Evolutionary conservation across 2,888 invertebrate genomes (phyloP), one percentile per base, ranked within the genome.

Genomic region (Trichacis sp.): DNA sequence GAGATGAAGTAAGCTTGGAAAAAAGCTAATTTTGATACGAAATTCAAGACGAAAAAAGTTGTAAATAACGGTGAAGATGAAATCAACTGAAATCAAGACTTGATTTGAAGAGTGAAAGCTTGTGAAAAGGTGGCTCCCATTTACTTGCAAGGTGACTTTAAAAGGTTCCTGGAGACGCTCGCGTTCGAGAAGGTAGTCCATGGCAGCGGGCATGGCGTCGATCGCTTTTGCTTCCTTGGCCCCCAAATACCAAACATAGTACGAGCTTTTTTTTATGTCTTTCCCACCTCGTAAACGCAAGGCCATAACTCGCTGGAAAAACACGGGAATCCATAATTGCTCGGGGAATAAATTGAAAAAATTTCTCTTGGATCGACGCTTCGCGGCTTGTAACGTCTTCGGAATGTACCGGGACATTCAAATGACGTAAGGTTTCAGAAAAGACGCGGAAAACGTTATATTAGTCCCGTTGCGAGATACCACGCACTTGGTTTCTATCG

Each of bases 221-320:
- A 93, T 90, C 24, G 97, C 97, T 74, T 94, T 91, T 59, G 95
- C 94, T 87, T 98, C 97, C 86, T 96, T 94, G 76, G 97, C 97
- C 17, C 98, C 98, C 78, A 98, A 89, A 87, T 97, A 95, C 93
- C 94, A 94, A 69, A 95, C 94, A 86, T 95, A 95, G 86, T 94
- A 95, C 33, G 94, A 94, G 62, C 94, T 93, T 83, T 95, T 95
- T 86, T 94, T 95, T 77, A 94, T 92, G 84, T 95, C 94, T 85
- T 93, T 93, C 75, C 82, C 80, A 79, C 83, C 80, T 84, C 92
- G 90, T 75, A 92, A 85, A 86, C 92, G 89, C 80, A 93, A 86
- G 83, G 93, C 93, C 93, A 93, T 93, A 80, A 87, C 89, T 82
- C 77, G 72, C 77, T 77, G 70, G 19, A 63, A 70, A 55, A 58